Evolutionary conservation across 2,797 vertebrate genomes (phyloP).

Genomic region (Astyanax mexicanus): DNA sequence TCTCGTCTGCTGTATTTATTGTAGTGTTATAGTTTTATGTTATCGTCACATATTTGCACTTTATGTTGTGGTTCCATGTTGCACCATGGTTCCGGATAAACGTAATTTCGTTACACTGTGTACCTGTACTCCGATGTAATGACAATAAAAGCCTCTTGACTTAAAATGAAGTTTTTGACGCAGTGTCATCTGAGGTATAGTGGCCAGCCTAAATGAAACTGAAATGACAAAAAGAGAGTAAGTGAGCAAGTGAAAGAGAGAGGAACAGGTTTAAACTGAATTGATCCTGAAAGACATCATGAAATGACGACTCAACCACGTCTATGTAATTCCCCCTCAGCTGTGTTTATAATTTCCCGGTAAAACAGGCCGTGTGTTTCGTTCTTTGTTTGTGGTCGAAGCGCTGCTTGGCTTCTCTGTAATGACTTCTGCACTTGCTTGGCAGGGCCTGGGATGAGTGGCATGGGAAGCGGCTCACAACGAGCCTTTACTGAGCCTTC

Average conservation of each 20-base stretch:
- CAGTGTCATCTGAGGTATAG: no score
- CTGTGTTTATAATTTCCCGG: conserved; percentile 33
- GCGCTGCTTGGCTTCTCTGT: conserved; percentile 19
- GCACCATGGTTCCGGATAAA: no score
- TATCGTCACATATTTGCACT: no score
- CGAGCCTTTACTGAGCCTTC: conserved; percentile 9
- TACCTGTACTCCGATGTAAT: no score
- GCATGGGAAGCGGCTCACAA: conserved; percentile 23
- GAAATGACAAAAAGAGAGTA: not conserved
- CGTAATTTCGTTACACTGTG: no score
- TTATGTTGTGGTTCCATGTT: no score
- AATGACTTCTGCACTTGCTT: conserved; percentile 40
- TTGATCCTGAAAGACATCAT: conserved; percentile 8
- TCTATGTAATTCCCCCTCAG: conserved; percentile 33
- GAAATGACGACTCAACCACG: conserved; percentile 21
- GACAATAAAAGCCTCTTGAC: no score
- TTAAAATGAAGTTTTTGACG: no score
- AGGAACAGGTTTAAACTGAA: conserved; percentile 24
- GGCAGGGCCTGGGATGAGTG: conserved; percentile 15
- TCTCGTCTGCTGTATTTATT: no score
- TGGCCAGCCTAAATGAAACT: no score
- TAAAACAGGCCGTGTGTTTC: conserved; percentile 29
- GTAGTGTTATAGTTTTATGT: no score
- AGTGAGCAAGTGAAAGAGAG: not conserved
- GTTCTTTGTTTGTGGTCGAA: conserved; percentile 27